phyloP scores from a whole-genome alignment of 2,888 invertebrate species.

The Eristalis intricaria region DNA sequence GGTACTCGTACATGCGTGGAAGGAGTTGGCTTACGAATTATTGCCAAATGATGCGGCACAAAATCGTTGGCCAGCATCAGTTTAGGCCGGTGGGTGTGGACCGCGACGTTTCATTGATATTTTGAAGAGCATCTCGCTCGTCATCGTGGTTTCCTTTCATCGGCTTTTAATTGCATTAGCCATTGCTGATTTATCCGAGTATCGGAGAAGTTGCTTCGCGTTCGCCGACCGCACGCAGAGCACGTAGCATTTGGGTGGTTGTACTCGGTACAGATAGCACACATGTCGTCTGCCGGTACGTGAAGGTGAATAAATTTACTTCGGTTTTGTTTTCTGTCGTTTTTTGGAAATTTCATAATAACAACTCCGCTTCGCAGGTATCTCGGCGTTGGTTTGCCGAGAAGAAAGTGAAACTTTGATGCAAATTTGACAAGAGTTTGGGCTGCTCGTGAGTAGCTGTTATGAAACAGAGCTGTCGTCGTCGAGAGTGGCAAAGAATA shows the following conservation, averaged over 20 bases:
- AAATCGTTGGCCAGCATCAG: conserved; percentile 25
- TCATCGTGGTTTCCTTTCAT: conserved; percentile 55
- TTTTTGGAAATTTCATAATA: conserved; percentile 35
- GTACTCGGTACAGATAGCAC: conserved; percentile 49
- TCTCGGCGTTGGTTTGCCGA: conserved; percentile 6
- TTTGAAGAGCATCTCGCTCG: conserved; percentile 37
- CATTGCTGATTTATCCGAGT: conserved; percentile 17
- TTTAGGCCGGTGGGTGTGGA: neutral
- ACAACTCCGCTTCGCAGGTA: neutral
- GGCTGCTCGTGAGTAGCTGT: neutral
- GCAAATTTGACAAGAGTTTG: neutral
- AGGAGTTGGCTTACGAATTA: conserved; percentile 47
- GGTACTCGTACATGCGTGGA: conserved; percentile 6
- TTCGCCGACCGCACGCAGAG: conserved; percentile 19
- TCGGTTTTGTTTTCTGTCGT: neutral
- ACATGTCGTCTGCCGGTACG: conserved; percentile 35
- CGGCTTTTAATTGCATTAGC: conserved; percentile 14
- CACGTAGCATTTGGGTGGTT: conserved; percentile 59
- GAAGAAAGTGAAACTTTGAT: conserved; percentile 50
- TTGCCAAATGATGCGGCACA: conserved; percentile 54
- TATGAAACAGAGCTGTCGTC: neutral
- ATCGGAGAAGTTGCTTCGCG: conserved; percentile 24
- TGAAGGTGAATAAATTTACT: conserved; percentile 57
- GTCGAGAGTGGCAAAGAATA: neutral
- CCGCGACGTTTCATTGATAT: conserved; percentile 43